Conservation (phyloP, 2,113 vertebrate genomes). For the Ptyas mucosa region DNA sequence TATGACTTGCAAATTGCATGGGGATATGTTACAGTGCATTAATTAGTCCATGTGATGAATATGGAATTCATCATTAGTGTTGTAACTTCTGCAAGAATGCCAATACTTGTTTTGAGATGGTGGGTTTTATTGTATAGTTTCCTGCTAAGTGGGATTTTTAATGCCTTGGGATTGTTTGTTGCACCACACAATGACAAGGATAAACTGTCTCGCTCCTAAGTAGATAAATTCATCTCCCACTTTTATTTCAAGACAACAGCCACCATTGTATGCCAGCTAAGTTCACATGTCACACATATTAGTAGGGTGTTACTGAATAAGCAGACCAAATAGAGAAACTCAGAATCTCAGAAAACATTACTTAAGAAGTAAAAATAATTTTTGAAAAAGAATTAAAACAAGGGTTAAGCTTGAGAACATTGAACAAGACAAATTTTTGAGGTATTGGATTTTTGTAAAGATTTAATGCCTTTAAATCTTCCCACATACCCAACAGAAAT, state of each 20-base stretch:
- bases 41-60: constrained; percentile 81
- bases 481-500: not conserved
- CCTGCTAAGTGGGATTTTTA: constrained; percentile 57
- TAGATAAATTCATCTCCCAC: not conserved
- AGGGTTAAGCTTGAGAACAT: not conserved
- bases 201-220: constrained; percentile 24
- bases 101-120: constrained; percentile 73
- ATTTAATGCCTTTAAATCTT: not conserved
- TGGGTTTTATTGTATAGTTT: constrained; percentile 65
- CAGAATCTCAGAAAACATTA: not conserved
- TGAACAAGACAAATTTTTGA: not conserved
- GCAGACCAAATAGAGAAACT: not conserved
- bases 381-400: not conserved
- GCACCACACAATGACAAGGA: constrained; percentile 51
- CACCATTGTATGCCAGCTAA: not conserved
- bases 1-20: constrained; percentile 82
- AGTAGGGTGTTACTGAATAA: not conserved
- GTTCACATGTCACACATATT: not conserved
- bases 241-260: not conserved
- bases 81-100: constrained; percentile 69
- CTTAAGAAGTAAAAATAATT: not conserved
- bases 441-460: not conserved
- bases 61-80: constrained; percentile 77
- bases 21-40: constrained; percentile 78
- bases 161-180: constrained; percentile 44